Evolutionary conservation across 1,140 invertebrate species (phyloP), one percentile per base, ranked within the genome.

Genomic region (Nasonia vitripennis): DNA sequence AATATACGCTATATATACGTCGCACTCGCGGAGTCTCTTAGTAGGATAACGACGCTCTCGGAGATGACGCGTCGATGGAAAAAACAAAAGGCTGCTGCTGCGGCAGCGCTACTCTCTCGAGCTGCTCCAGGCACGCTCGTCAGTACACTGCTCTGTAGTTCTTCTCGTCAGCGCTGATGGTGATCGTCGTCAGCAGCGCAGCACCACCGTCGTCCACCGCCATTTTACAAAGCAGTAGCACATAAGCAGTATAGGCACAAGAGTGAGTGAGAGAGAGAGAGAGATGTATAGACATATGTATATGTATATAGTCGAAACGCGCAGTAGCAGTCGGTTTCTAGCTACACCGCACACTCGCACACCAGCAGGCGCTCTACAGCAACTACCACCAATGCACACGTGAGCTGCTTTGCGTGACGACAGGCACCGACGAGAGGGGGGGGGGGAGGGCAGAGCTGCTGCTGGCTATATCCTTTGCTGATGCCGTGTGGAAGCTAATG

Each of bases 171-270:
- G 55, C 78, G 81, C 84, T 87, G 87, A 91, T 89, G 88, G 86
- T 89, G 87, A 86, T 87, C 83, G 88, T 86, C 89, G 86, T 89
- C 90, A 86, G 87, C 89, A 83, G 89, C 86, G 87, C 89, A 89
- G 77, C 89, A 86, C 86, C 89, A 89, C 89, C 89, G 89, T 89
- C 88, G 90, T 92, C 90, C 90, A 91, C 88, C 92, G 92, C 92
- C 92, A 92, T 93, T 92, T 93, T 92, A 91, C 88, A 87, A 77
- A 77, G 37, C 48, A 82, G 81, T 51, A 78, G 74, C 82, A 68
- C 55, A 2, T 68, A 51, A 51, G 34, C 34, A 2, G 2, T 51
- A 51, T 55, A 23, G 7, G 12, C 20, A n/a, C 67, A 9, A 55
- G 51, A 55, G 45, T 48, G 14, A 62, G 55, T 7, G 27, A 27